Evolutionary conservation across 1,140 invertebrate genomes (phyloP), one percentile per base, ranked within the genome.

Genomic region (Drosophila simulans): DNA sequence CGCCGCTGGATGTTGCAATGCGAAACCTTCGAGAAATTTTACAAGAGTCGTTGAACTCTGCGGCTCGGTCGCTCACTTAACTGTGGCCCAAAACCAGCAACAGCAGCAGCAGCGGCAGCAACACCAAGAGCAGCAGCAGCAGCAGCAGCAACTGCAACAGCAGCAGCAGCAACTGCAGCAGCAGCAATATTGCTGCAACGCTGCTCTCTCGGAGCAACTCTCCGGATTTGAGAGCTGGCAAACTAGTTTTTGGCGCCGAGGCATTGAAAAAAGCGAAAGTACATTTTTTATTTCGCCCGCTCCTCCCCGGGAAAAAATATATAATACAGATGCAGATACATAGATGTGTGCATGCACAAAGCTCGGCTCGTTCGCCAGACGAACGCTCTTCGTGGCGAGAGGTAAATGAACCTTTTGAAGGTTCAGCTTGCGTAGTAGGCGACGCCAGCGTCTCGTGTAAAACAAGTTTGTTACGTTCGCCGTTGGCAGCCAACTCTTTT

Each of bases 371-470:
- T 68, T 72, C 15, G 63, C 63, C 70, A 68, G 57, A 46, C 55
- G 57, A 27, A 55, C 62, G 69, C 48, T 51, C 48, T 31, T 75
- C 63, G 74, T 76, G 12, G 68, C 27, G 13, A n/a, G 84, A 90
- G 90, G 90, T 91, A 91, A 91, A 91, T 91, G 90, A 91, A 91
- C 90, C 84, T 91, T 91, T 91, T 91, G 90, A 91, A 91, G 90
- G 90, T 91, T 91, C 90, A 90, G 77, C 83, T 89, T 89, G 84
- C 90, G 78, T 91, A 90, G 76, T 76, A 86, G 79, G 81, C 80
- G 52, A 73, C 51, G 68, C 40, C 54, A 57, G 43, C 76, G 43
- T 52, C 77, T 45, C 35, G 75, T 80, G 83, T 84, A 89, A 89
- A 89, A 89, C 84, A 90, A 90, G 84, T 89, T 89, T 89, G 85